Evolutionary conservation across 2,888 invertebrate species (phyloP).

Genomic region (Folsomia manolachei): DNA sequence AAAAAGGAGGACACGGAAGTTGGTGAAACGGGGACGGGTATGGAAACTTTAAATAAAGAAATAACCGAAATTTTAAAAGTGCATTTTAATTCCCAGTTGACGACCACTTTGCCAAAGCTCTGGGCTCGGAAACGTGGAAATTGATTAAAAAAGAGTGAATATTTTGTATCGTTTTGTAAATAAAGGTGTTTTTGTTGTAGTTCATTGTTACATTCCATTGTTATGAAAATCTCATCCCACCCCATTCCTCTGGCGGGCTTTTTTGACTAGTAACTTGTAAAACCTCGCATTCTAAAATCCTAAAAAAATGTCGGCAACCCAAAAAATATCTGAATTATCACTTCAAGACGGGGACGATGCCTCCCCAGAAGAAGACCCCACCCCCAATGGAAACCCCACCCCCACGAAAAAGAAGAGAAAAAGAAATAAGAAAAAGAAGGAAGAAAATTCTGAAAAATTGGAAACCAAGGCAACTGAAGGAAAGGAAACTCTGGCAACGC

Average conservation of each 20-base stretch:
- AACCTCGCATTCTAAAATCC: too few species aligned
- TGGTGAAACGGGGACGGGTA: slow-evolving; percentile 1
- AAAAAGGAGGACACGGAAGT: slow-evolving; percentile 6
- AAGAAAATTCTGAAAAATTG: slow-evolving; percentile 5
- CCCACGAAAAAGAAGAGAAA: slow-evolving; percentile 38
- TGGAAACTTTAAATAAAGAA: neutral
- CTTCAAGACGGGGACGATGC: too few species aligned
- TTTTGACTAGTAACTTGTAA: too few species aligned
- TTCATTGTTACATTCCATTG: too few species aligned
- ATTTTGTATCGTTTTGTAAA: slow-evolving; percentile 3
- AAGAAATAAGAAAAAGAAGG: slow-evolving; percentile 64
- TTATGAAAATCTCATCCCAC: too few species aligned
- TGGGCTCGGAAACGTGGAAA: slow-evolving; percentile 71
- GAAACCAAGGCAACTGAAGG: neutral
- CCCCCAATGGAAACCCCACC: neutral
- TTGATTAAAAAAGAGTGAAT: slow-evolving; percentile 13
- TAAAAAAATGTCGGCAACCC: too few species aligned
- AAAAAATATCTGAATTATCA: too few species aligned
- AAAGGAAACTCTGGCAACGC: neutral
- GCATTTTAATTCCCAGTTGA: slow-evolving; percentile 67
- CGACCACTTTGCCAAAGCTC: slow-evolving; percentile 87
- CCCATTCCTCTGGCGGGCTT: too few species aligned
- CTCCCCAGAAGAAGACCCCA: neutral
- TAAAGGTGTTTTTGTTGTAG: too few species aligned
- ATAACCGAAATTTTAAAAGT: slow-evolving; percentile 38